phyloP scores from a whole-genome alignment of 2,888 invertebrate species.

The Drosophila differens region DNA sequence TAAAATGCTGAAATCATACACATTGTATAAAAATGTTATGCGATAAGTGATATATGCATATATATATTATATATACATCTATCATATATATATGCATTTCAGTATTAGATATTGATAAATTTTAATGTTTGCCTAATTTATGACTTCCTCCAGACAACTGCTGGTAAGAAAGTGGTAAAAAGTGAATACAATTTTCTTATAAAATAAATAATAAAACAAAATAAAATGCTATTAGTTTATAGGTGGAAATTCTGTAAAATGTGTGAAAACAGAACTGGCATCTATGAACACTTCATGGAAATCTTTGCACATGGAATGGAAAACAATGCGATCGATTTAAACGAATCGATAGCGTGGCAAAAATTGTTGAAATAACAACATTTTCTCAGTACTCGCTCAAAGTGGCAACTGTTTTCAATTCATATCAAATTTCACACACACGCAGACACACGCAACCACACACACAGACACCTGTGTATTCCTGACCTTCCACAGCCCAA shows the following conservation, averaged over 20 bases:
- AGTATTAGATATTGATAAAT: neutral
- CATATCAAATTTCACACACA: constrained; percentile 40
- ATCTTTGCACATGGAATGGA: neutral
- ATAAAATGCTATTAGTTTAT: neutral
- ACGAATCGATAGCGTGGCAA: neutral
- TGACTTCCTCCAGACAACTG: neutral
- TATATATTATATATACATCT: neutral
- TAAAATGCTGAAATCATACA: neutral
- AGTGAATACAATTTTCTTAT: neutral
- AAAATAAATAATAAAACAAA: neutral
- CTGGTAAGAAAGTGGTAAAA: neutral
- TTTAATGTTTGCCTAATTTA: neutral
- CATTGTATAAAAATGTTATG: neutral
- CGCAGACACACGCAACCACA: neutral
- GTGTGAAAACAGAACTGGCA: neutral
- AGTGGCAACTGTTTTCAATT: constrained; percentile 18
- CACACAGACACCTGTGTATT: neutral
- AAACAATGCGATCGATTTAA: constrained; percentile 1
- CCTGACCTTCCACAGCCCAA: constrained; percentile 33
- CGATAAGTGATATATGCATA: neutral
- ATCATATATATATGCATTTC: neutral
- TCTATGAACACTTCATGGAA: neutral
- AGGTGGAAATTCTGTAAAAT: neutral
- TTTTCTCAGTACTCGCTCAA: constrained; percentile 10
- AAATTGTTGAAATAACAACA: constrained; percentile 17